Base-by-base conservation (phyloP, 2,888 invertebrate species). In the Pristionchus mayeri region DNA sequence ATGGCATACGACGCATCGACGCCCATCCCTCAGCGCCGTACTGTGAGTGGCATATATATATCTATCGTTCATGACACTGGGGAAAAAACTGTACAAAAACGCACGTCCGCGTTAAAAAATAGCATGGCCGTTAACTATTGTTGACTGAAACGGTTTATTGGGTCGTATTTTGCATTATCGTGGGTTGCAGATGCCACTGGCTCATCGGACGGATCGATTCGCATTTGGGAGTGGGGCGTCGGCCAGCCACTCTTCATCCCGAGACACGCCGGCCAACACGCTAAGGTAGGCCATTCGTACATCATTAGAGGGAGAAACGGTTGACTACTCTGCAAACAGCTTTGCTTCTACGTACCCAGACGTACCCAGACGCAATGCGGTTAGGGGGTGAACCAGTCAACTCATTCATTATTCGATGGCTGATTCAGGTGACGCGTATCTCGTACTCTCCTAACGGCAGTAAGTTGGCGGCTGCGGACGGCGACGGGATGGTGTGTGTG, bases 201-300 rank as follows among this genome's bases (percentile, higher is more conserved):
- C 85, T 96, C 97, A 18, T 97, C 97, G 93, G 98, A 98, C 94
- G 98, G 98, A 13, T 97, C 97, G 0, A 97, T 98, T 0, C 96
- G 96, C 89, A 95, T 98, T 88, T 97, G 98, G 98, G 98, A 99
- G 94, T 99, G 98, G 98, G 97, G 97, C 11, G 98, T 89, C 24
- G 95, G 95, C 80, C 96, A 96, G 87, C 96, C 96, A 60, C 96
- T 98, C 21, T 96, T 97, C 92, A 95, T 96, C 34, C 97, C 97
- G 0, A 95, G 98, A 57, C 96, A 96, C n/a, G 95, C 97, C 0
- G 98, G 98, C 50, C 97, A 98, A 7, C 97, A 96, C 93, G 93
- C 93, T 40, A 94, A 94, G 91, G 98, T 98, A 30, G 11, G 11
- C n/a, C n/a, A n/a, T n/a, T 21, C 7, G n/a, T 60, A 30, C 30